Conservation (phyloP, 2,888 invertebrate genomes). For the Heliconius sara region DNA sequence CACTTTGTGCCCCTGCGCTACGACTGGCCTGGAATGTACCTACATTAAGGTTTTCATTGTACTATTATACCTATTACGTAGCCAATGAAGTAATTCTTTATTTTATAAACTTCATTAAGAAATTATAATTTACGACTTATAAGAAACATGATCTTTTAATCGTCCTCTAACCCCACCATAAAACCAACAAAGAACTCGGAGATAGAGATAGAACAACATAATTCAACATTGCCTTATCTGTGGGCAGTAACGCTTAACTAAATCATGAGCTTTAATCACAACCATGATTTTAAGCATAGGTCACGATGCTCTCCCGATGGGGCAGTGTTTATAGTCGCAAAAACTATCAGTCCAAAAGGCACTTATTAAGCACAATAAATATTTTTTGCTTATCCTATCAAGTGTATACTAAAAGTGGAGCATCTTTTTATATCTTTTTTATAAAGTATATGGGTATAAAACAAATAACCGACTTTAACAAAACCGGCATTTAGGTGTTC, state of each 20-base stretch:
- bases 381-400: slow-evolving; percentile 67
- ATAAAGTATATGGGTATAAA: not conserved
- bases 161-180: slow-evolving; percentile 70
- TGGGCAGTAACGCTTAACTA: slow-evolving; percentile 58
- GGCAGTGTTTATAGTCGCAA: slow-evolving; percentile 73
- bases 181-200: slow-evolving; percentile 76
- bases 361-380: slow-evolving; percentile 61
- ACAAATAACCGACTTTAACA: slow-evolving; percentile 35
- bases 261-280: slow-evolving; percentile 79
- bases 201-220: slow-evolving; percentile 76
- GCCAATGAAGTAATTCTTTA: no score
- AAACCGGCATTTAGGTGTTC: slow-evolving; percentile 19
- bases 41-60: no score
- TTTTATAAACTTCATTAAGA: slow-evolving; percentile 60
- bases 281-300: slow-evolving; percentile 76
- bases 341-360: slow-evolving; percentile 61
- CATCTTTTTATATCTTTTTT: slow-evolving; percentile 11
- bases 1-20: no score
- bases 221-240: slow-evolving; percentile 75
- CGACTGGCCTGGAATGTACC: no score
- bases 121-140: slow-evolving; percentile 79
- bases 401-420: slow-evolving; percentile 44
- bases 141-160: slow-evolving; percentile 81
- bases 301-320: slow-evolving; percentile 75
- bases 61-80: no score